These are phyloP conservation scores for Megalopta genalis DNA, from an alignment of 1,140 invertebrate species.

Conservation along the genomic window DNA sequence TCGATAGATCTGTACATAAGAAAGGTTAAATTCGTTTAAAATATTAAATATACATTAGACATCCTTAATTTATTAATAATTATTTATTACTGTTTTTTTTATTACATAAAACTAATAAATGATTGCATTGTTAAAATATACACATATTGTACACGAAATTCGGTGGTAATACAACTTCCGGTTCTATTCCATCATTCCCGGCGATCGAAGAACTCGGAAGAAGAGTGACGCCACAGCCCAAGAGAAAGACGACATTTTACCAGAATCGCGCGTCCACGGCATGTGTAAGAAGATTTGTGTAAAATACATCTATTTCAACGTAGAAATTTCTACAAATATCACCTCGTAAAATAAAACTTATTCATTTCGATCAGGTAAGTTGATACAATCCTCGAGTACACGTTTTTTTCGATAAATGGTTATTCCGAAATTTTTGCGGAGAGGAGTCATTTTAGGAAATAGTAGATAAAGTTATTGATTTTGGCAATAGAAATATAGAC, in stretches of 20 bases:
- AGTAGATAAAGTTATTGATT: slow-evolving; percentile 40
- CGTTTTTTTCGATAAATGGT: slow-evolving; percentile 3
- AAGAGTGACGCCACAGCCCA: slow-evolving; percentile 50
- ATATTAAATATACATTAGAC: background rate
- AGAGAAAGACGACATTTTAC: slow-evolving; percentile 48
- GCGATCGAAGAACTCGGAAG: slow-evolving; percentile 38
- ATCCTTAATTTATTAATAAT: background rate
- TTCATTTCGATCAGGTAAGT: slow-evolving; percentile 11
- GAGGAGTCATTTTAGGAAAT: slow-evolving; percentile 20
- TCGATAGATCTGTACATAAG: background rate
- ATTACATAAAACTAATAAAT: background rate
- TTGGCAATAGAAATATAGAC: background rate
- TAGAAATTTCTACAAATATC: background rate
- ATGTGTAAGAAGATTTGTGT: slow-evolving; percentile 9
- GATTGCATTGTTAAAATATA: background rate
- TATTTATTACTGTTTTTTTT: background rate
- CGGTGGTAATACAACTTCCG: slow-evolving; percentile 27
- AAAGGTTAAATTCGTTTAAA: background rate
- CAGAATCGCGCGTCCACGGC: slow-evolving; percentile 34
- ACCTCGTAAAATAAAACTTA: slow-evolving; percentile 1
- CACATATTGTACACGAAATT: background rate
- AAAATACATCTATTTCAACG: slow-evolving; percentile 1
- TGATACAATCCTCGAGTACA: background rate
- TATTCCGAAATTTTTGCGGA: slow-evolving; percentile 8
- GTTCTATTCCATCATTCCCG: slow-evolving; percentile 46